Base-by-base conservation (phyloP, 2,113 vertebrate genomes). In the Cyphomyrus plagiostoma region DNA sequence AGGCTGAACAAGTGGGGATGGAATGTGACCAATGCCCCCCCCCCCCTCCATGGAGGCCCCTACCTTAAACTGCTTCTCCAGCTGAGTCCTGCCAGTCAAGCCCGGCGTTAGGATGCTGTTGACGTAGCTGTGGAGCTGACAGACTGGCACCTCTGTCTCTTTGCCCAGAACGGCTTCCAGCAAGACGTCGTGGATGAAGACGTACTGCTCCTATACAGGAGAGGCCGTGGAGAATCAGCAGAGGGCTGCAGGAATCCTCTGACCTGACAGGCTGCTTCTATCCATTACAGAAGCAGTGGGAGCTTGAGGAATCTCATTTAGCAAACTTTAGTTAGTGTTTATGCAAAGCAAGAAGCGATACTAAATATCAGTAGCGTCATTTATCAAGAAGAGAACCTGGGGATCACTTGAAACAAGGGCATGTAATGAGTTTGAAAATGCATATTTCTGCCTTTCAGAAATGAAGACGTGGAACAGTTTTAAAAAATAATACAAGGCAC, bases 41-140 rank as follows among this genome's bases (percentile, higher is more conserved):
- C 83, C 4, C 11, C 0, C 48, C 21, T 49, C 48, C 85, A 74
- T 19, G 7, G 1, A 70, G 90, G 86, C 89, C 87, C 92, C 94
- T 94, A 99, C 98, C 96, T 98, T 98, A 95, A 99, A 99, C 92
- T 99, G 98, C 91, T 99, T 99, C 93, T 99, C 98, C 91, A 99
- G 95, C 62, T 95, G 95, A 1, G 97, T 98, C 94, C 97, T 97
- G 87, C 97, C 97, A 90, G 96, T 95, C 30, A 96, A 96, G 90
- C 96, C 97, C 19, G 97, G 98, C 88, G 96, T 98, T 91, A 99
- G 97, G 94, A 99, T 98, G 94, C 96, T 97, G 94, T 97, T 98
- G 89, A 99, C 97, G 7, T 99, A 99, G 91, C 96, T 96, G 86
- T 99, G 98, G 89, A 99, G 96, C 95, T 99, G 97, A 94, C 93